Base-by-base conservation (phyloP, 2,797 vertebrate species). In the Clarias pachynema region DNA sequence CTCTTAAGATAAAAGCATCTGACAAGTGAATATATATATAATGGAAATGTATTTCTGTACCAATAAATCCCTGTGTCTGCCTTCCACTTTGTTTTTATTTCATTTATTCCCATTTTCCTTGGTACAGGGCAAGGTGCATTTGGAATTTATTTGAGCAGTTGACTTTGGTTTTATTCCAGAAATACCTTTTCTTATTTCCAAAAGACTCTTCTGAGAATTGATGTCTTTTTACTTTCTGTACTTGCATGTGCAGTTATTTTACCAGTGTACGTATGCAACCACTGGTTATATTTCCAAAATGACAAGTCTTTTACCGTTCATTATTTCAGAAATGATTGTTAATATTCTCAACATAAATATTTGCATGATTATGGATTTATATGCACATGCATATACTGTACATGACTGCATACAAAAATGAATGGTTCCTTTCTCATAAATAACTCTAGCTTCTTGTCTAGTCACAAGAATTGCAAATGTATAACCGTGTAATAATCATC, bases 1-100 rank as follows among this genome's bases (percentile, higher is more conserved):
- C 10, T 44, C 37, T 72, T 72, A 72, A 70, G 72, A 53, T 74
- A 74, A 74, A 74, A 74, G 44, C 40, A 49, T 73, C 70, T 72
- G 69, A 49, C 20, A 74, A 74, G 14, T 16, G 49, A 56, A 20
- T 56, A 56, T 40, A 40, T 40, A 40, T 75, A 31, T 57, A n/a
- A 29, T 56, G 44, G 26, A 4, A 57, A 75, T 56, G 49, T 10
- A 75, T 75, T 56, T 75, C 49, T 75, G 73, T 57, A 31, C 49
- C 49, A 31, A 56, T 75, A 57, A 29, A 75, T 57, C 73, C 73
- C 20, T 56, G 15, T 31, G 49, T 56, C n/a, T 75, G 56, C 7
- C 18, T 16, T 75, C 26, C 3, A 75, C 49, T 75, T 75, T 20
- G 26, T 56, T 75, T 53, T 56, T 9, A 57, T 75, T 56, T 56